Conservation (phyloP, 1,140 invertebrate genomes). For the Andricus grossulariae region DNA sequence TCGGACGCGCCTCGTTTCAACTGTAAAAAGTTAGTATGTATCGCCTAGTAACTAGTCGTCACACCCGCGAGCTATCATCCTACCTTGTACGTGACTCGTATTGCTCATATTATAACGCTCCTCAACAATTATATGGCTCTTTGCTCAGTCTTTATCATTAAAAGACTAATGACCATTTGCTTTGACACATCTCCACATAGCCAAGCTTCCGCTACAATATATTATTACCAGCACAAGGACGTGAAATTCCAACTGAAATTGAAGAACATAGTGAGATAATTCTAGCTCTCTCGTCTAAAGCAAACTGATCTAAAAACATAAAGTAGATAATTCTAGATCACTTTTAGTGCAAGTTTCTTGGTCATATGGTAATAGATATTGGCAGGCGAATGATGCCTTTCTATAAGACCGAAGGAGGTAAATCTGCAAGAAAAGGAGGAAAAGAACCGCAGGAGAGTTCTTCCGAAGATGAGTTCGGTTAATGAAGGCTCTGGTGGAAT, state of each 20-base stretch:
- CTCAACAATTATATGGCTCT: conserved; percentile 36
- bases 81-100: conserved; percentile 1
- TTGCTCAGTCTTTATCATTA: conserved; percentile 38
- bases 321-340: no score
- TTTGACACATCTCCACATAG: background rate
- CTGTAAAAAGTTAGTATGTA: conserved; percentile 53
- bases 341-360: background rate
- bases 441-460: no score
- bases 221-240: background rate
- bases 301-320: no score
- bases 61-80: conserved; percentile 37
- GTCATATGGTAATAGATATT: no score
- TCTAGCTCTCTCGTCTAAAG: no score
- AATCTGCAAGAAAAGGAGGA: no score
- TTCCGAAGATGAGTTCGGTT: no score
- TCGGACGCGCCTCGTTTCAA: conserved; percentile 53
- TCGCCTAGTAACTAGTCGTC: conserved; percentile 42
- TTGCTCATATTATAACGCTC: conserved; percentile 5
- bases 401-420: no score
- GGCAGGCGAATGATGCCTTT: no score
- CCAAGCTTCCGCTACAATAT: background rate
- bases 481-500: no score
- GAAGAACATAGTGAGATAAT: no score
- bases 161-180: conserved; percentile 41
- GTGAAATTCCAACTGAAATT: background rate